Evolutionary conservation across 1,140 invertebrate species (phyloP).

Genomic region (Temnothorax longispinosus): DNA sequence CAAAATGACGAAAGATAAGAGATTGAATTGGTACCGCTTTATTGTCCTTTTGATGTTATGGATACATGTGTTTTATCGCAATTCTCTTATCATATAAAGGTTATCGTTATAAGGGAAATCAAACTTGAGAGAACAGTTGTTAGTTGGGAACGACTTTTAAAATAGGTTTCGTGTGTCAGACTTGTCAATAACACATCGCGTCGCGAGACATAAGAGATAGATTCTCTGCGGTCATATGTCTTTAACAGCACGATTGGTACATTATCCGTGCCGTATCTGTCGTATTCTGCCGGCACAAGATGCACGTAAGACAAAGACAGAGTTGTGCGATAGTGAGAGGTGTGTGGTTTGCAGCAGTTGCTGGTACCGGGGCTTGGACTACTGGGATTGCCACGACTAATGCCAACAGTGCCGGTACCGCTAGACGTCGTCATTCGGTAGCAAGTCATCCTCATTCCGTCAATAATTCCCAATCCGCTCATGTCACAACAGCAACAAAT

Average conservation of each 20-base stretch:
- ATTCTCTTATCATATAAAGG: background rate
- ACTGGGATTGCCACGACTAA: conserved; percentile 81
- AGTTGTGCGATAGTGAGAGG: conserved; percentile 79
- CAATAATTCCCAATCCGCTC: conserved; percentile 84
- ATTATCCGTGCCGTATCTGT: conserved; percentile 21
- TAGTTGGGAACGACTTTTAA: background rate
- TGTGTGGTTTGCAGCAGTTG: conserved; percentile 84
- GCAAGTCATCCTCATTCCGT: conserved; percentile 84
- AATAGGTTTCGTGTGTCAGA: background rate
- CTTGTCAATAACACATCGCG: conserved; percentile 24
- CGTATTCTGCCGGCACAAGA: conserved; percentile 11
- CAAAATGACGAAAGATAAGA: background rate
- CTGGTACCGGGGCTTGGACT: conserved; percentile 81
- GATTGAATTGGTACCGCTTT: background rate
- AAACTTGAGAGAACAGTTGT: background rate
- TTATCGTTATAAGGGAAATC: background rate
- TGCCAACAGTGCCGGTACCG: conserved; percentile 81
- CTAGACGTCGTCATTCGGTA: conserved; percentile 85
- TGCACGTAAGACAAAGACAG: conserved; percentile 45
- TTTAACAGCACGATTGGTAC: conserved; percentile 16
- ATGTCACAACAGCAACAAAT: conserved; percentile 77
- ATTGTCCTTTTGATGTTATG: conserved; percentile 20
- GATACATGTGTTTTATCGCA: background rate
- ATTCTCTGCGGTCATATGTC: background rate
- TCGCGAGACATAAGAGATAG: background rate